Conservation (phyloP, 2,113 vertebrate genomes). For the Myotis davidii region DNA sequence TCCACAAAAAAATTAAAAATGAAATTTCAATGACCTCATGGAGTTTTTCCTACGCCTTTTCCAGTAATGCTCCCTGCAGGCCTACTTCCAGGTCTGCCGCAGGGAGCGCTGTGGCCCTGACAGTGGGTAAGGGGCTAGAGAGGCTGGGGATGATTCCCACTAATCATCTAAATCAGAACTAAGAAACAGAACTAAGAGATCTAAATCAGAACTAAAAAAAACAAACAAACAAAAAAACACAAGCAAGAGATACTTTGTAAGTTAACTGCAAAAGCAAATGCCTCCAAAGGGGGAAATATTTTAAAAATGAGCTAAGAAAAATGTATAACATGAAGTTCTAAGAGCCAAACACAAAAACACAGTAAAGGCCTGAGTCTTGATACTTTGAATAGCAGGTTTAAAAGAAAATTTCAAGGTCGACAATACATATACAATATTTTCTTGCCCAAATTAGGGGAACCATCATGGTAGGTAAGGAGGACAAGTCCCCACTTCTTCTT, state of each 20-base stretch:
- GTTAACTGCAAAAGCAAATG: not conserved
- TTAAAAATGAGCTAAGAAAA: constrained; percentile 5
- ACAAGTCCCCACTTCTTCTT: not conserved
- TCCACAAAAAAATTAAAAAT: not conserved
- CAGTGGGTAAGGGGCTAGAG: not conserved
- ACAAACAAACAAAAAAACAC: no score
- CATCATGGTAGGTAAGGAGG: not conserved
- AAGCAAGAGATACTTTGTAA: not conserved
- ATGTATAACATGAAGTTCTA: not conserved
- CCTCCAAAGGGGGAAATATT: not conserved
- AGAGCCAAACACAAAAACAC: not conserved
- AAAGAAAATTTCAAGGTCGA: not conserved
- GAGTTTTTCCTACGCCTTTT: not conserved
- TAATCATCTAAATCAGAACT: not conserved
- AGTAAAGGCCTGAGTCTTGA: not conserved
- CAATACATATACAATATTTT: not conserved
- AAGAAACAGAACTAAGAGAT: no score
- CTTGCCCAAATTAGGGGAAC: not conserved
- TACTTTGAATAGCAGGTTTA: not conserved
- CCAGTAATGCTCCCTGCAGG: not conserved
- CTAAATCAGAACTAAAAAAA: not conserved
- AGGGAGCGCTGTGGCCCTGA: not conserved
- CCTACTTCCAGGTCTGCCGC: not conserved
- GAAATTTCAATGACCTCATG: not conserved
- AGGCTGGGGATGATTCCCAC: not conserved